phyloP scores from a whole-genome alignment of 2,888 invertebrate species.

The Terebella lapidaria region DNA sequence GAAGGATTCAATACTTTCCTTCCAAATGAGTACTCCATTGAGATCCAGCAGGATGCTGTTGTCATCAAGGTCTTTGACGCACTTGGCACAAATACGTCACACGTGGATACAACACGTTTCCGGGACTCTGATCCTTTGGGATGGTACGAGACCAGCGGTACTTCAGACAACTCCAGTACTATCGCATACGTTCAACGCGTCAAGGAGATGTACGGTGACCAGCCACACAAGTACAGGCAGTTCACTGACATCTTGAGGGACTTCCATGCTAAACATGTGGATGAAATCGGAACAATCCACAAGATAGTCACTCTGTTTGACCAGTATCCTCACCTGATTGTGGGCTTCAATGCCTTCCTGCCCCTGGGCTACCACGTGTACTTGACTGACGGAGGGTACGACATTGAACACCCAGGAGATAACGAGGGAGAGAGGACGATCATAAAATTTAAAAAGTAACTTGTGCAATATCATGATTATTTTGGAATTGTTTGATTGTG shows the following conservation, averaged over 20 bases:
- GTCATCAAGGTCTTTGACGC: slow-evolving; percentile 20
- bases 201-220: slow-evolving; percentile 8
- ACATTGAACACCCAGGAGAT: background rate
- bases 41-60: slow-evolving; percentile 24
- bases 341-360: slow-evolving; percentile 26
- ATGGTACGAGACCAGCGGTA: too few species aligned
- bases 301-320: slow-evolving; percentile 14
- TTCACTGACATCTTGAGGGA: slow-evolving; percentile 15
- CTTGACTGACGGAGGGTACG: background rate
- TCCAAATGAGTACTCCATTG: slow-evolving; percentile 15
- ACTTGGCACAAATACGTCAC: background rate
- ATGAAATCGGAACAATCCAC: slow-evolving; percentile 5
- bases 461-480: too few species aligned
- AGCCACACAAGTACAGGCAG: slow-evolving; percentile 13
- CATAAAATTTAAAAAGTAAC: background rate
- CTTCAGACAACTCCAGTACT: background rate
- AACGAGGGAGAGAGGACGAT: background rate
- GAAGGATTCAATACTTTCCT: slow-evolving; percentile 17
- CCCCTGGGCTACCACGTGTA: slow-evolving; percentile 17
- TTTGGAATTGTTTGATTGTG: too few species aligned
- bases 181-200: slow-evolving; percentile 1
- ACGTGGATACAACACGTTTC: slow-evolving; percentile 7
- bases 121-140: background rate
- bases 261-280: slow-evolving; percentile 1
- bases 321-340: slow-evolving; percentile 11